Evolutionary conservation across 2,113 vertebrate genomes (phyloP), one percentile per base, ranked within the genome.

Genomic region (Cyanoramphus novaezelandiae): DNA sequence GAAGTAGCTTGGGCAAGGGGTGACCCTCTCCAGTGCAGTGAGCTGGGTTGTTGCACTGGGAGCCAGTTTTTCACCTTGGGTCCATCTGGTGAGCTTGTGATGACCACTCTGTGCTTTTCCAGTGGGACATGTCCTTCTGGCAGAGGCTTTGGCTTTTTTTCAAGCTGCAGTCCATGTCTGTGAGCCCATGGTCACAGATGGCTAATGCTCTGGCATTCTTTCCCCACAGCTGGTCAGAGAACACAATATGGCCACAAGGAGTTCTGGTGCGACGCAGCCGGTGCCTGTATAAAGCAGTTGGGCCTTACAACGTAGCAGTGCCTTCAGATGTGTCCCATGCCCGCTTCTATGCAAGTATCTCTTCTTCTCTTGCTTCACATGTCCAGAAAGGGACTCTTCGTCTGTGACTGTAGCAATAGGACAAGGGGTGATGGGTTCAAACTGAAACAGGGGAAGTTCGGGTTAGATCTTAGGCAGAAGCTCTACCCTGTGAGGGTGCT

Each of bases 221-320:
- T 97, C 83, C 81, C 70, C 52, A 49, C 72, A 99, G 99, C 97
- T 99, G 99, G 99, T 99, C 99, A 79, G 99, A 99, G 96, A 98
- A 98, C 95, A 99, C 99, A 37, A 98, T 99, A 95, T 99, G 99
- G 99, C 99, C 99, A 49, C 99, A 99, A 97, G 99, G 99, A 52
- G 99, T 99, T 59, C 97, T 99, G 97, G 99, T 99, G 97, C 98
- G 99, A 96, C 99, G 99, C 92, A 99, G 99, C 96, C 98, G 99
- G 69, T 98, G 98, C 96, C 98, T 99, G 31, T 99, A 99, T 94
- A 99, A 99, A 97, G 99, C 99, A 68, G 98, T 99, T 37, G 99
- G 99, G 84, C 97, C 99, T 90, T 99, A 99, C 97, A 99, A 99
- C 21, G 99, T 99, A 90, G 99, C 99, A 83, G 98, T 99, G 97